Evolutionary conservation across 2,888 invertebrate species (phyloP), one percentile per base, ranked within the genome.

Genomic region (Gandaritis pyraliata): DNA sequence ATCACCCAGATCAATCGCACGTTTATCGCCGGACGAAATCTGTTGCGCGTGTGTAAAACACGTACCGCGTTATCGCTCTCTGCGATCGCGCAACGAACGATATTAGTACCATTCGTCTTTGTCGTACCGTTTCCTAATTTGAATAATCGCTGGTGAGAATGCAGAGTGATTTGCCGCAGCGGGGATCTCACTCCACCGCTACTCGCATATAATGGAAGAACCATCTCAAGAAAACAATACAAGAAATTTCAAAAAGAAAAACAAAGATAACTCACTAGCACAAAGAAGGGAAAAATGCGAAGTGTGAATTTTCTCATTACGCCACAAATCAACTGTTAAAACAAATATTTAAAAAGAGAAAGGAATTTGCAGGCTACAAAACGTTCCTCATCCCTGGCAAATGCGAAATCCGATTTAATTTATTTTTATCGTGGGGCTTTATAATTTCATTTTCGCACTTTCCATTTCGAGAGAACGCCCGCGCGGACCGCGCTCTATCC

Each of bases 391-490:
- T 85, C 86, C 82, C 87, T 85, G 86, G 88, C 82, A 82, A 88
- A 90, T 83, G 87, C 87, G 88, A 89, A 90, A 90, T 92, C 92
- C 89, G 90, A 92, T 92, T 92, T 92, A 92, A 92, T 92, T 92
- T 92, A 92, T 92, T 92, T 92, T 92, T 92, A 92, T 92, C 92
- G 90, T 83, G 80, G 86, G 87, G 87, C 89, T 91, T 92, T 91
- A 91, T 92, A 92, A 92, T 92, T 92, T 92, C 90, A 92, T 92
- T 92, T 92, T 92, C 92, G 89, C 92, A 92, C 92, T 92, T 92
- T 91, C 90, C 90, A 90, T 90, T 91, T 92, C 81, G 84, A 85
- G 88, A 85, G 89, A 84, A 83, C 86, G 85, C 88, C 84, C 87
- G 64, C 87, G 88, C 85, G 88, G 90, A 87, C 88, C 81, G 85